phyloP scores from a whole-genome alignment of 2,888 invertebrate species.

The Tachystola acroxantha region DNA sequence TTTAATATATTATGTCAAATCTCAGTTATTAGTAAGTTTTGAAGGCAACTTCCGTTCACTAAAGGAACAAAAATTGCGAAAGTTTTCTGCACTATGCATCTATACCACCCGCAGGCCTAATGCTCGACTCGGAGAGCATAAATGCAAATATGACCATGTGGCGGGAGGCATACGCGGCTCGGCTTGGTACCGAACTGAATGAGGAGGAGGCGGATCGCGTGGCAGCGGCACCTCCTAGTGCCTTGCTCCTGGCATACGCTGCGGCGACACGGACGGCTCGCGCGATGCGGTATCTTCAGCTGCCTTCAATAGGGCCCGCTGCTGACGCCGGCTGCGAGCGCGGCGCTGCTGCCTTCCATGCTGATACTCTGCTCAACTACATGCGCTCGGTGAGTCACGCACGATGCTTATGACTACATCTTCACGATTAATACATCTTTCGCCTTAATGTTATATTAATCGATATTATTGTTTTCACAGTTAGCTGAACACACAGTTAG shows the following conservation, averaged over 20 bases:
- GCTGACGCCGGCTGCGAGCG: slow-evolving; percentile 32
- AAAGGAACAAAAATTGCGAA: no score
- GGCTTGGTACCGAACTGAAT: slow-evolving; percentile 13
- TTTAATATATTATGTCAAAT: no score
- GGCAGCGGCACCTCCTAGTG: slow-evolving; percentile 26
- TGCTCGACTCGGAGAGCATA: slow-evolving; percentile 27
- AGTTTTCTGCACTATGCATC: no score
- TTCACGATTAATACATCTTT: no score
- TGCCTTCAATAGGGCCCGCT: slow-evolving; percentile 24
- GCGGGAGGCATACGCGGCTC: slow-evolving; percentile 23
- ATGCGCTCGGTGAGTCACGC: slow-evolving; percentile 46
- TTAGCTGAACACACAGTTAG: no score
- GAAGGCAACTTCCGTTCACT: no score
- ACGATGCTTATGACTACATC: no score
- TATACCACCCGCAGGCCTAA: not conserved
- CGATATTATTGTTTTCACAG: not conserved
- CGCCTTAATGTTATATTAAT: no score
- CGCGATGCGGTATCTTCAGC: slow-evolving; percentile 26
- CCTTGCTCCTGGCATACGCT: slow-evolving; percentile 42
- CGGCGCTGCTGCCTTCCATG: slow-evolving; percentile 53
- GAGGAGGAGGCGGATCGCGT: slow-evolving; percentile 16
- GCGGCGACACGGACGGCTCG: slow-evolving; percentile 34
- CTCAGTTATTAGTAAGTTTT: no score
- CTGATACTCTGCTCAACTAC: slow-evolving; percentile 62
- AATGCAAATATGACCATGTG: slow-evolving; percentile 15